Percentiles rank a stretch among this genome's conserved stretches.
phyloP scores from a whole-genome alignment of 1,140 invertebrate genomes.

The Cydia amplana region DNA sequence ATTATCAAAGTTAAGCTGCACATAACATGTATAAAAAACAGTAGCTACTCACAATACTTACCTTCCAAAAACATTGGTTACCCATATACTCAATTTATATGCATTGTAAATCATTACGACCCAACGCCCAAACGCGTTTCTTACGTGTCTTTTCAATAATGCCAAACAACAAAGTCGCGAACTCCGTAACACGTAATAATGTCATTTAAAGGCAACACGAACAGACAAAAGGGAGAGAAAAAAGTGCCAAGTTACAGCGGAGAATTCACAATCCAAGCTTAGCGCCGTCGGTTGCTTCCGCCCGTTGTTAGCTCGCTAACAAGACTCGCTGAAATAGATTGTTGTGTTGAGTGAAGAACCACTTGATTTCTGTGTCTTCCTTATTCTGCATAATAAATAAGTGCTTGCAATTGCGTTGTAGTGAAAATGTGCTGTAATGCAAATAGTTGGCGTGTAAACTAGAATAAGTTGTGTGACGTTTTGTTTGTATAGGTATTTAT shows the following conservation, averaged over 20 bases:
- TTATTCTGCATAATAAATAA: slow-evolving; percentile 22
- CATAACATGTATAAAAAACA: too few relatives aligned
- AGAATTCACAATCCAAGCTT: slow-evolving; percentile 30
- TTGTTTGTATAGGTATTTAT: too few relatives aligned
- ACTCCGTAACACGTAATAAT: slow-evolving; percentile 36
- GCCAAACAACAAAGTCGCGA: slow-evolving; percentile 31
- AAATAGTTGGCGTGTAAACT: slow-evolving; percentile 1
- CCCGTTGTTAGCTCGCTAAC: slow-evolving; percentile 26
- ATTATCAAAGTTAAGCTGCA: too few relatives aligned
- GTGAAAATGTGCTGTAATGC: not conserved
- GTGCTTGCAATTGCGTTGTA: slow-evolving; percentile 3
- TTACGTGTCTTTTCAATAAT: slow-evolving; percentile 36
- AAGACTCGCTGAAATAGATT: slow-evolving; percentile 29
- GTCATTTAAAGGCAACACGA: slow-evolving; percentile 34
- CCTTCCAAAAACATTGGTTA: slow-evolving; percentile 10
- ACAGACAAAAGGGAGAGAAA: slow-evolving; percentile 30
- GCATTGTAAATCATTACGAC: slow-evolving; percentile 29
- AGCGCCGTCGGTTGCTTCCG: slow-evolving; percentile 27
- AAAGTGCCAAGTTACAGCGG: slow-evolving; percentile 30
- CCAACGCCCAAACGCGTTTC: slow-evolving; percentile 32
- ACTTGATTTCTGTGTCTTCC: slow-evolving; percentile 32
- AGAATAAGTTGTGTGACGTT: too few relatives aligned
- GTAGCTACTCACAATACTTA: not conserved
- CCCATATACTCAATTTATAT: slow-evolving; percentile 33
- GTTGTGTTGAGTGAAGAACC: slow-evolving; percentile 24